Base-by-base conservation (phyloP, 2,888 invertebrate species). In the Dorcus hopei region DNA sequence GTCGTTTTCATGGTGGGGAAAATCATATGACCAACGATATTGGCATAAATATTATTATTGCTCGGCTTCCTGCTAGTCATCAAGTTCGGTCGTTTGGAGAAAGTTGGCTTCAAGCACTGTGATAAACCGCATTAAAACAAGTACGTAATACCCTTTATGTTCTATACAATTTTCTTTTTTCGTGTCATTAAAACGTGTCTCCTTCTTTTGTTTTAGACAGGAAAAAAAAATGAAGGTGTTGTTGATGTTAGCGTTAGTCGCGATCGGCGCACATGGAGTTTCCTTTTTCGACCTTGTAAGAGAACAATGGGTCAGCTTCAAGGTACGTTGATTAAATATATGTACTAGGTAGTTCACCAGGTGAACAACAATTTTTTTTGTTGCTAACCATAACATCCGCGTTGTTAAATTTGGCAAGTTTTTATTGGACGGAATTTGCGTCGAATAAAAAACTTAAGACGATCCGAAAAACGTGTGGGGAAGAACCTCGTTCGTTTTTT, bases 231-330 rank as follows among this genome's bases (percentile, higher is more conserved):
- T 81, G 81, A 78, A 78, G 67, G 51, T 79, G 40, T 54, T 83
- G 16, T 33, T 82, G 41, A 59, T 81, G 43, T 68, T 83, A n/a
- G 67, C 76, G 57, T 68, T 84, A 66, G 71, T 86, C 68, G 84
- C 85, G 61, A 80, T 82, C 2, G 70, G 70, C 39, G 81, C 81
- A 38, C 83, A 84, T 52, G 89, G 90, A 3, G 83, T 91, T 49
- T 87, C 88, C 57, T 85, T 89, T 71, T 80, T 84, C 65, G 90
- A 93, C 70, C 81, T 93, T 61, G 82, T 91, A 9, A 70, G 74
- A 56, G 79, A 79, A 75, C 74, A 79, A 76, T 79, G 79, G 79
- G 65, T 64, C 41, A 58, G 76, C 38, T 79, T 74, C 70, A 79
- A 79, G 78, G 79, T 79, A 61, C 67, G 69, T 68, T 45, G 11